These are phyloP conservation scores for Antitype chi DNA, from an alignment of 2,888 invertebrate genomes.

Conservation along the genomic window DNA sequence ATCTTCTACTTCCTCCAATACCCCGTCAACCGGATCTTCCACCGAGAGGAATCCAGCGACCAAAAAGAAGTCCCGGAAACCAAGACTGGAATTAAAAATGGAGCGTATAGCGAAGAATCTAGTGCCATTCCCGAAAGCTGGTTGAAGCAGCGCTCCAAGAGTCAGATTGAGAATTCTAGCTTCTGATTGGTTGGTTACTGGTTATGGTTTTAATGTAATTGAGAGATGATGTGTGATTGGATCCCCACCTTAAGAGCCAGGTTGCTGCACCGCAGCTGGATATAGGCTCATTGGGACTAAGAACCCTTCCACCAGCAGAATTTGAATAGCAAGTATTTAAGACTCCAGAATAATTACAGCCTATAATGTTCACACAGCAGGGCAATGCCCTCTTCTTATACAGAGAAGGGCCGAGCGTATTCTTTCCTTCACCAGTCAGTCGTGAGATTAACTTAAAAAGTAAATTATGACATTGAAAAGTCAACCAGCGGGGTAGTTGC, in stretches of 20 bases:
- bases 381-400: neutral
- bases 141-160: constrained; percentile 72
- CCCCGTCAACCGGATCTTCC: constrained; percentile 83
- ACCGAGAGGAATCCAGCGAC: constrained; percentile 65
- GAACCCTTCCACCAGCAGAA: neutral
- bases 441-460: neutral
- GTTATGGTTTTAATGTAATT: neutral
- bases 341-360: neutral
- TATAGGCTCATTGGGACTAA: neutral
- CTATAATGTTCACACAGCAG: neutral
- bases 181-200: constrained; percentile 67
- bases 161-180: constrained; percentile 78
- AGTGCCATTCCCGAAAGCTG: constrained; percentile 24
- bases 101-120: constrained; percentile 16
- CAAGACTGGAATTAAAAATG: constrained; percentile 41
- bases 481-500: neutral
- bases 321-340: neutral
- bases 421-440: neutral
- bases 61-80: constrained; percentile 40
- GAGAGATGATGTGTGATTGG: neutral
- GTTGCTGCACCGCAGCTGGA: neutral
- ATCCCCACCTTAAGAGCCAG: constrained; percentile 6
- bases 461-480: neutral
- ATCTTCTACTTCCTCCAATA: constrained; percentile 83
- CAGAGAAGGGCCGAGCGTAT: neutral